phyloP scores from a whole-genome alignment of 2,888 invertebrate genomes.

The Heteropelma amictum region DNA sequence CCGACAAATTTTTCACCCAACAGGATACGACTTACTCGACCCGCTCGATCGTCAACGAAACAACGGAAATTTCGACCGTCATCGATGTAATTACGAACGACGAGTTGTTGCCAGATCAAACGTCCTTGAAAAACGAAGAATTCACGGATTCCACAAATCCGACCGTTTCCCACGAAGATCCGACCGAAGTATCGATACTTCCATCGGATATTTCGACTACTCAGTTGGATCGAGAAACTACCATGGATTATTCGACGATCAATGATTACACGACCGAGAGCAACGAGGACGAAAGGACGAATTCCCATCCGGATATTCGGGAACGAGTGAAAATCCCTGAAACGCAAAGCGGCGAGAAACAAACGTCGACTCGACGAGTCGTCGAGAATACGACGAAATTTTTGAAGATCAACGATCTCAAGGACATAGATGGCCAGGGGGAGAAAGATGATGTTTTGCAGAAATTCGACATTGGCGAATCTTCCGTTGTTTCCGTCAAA shows the following conservation, averaged over 20 bases:
- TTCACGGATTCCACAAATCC: not conserved
- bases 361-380: not conserved
- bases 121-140: slow-evolving; percentile 13
- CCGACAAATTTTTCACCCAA: slow-evolving; percentile 62
- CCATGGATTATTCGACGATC: slow-evolving; percentile 26
- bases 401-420: not conserved
- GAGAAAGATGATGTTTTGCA: not conserved
- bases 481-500: slow-evolving; percentile 46
- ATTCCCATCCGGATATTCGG: not conserved
- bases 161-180: not conserved
- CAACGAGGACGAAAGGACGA: slow-evolving; percentile 4
- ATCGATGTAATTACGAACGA: slow-evolving; percentile 46
- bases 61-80: slow-evolving; percentile 49
- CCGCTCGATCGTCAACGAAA: slow-evolving; percentile 7
- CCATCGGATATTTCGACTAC: slow-evolving; percentile 15
- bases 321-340: not conserved
- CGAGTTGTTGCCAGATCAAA: slow-evolving; percentile 16
- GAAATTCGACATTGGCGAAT: not conserved
- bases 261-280: slow-evolving; percentile 12
- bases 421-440: not conserved
- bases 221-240: slow-evolving; percentile 15
- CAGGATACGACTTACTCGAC: slow-evolving; percentile 30
- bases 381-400: slow-evolving; percentile 19
- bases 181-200: not conserved
- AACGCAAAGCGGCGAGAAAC: not conserved